Base-by-base conservation (phyloP, 2,888 invertebrate genomes). In the Zonitis immaculata region DNA sequence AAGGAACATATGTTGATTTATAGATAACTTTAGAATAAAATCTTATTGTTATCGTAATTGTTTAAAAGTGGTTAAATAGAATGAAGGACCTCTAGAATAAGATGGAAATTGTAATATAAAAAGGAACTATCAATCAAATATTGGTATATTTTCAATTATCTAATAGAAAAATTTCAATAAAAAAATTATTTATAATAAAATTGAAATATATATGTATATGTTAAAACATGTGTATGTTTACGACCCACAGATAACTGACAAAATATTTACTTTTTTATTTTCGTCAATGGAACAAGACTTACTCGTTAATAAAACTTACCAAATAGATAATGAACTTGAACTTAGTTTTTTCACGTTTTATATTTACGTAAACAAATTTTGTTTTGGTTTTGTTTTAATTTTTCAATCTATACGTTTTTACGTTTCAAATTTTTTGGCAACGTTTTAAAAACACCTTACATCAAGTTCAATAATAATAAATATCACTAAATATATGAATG, bases 401-500 rank as follows among this genome's bases (percentile, higher is more conserved):
- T 32, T 26, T 22, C 26, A 22, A 22, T 22, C 9, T 49, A 26
- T 27, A 47, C 18, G 47, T 44, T 39, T 48, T 25, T 39, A 39
- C 25, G 42, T 26, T 45, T 28, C 12, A 30, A 43, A 18, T 44
- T 14, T 49, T 48, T 50, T 49, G 30, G 47, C 54, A 54, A 49
- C 46, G 47, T 50, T 25, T 46, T 26, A 43, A 46, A 54, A 47
- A 54, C 50, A 54, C 54, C 47, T 50, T 49, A 43, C 32, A 50
- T 44, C 50, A 46, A n/a, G 18, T 14, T 39, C 39, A 44, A 32
- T 47, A 44, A 35, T 39, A n/a, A 45, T 22, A 32, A 44, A 47
- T 54, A 50, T 50, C 50, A 44, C 47, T 53, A n/a, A n/a, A n/a
- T n/a, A 32, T 50, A 32, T 54, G 50, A 53, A 53, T 52, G 39